These are phyloP conservation scores for Spondyliosoma cantharus DNA, from an alignment of 2,797 vertebrate species.

Conservation along the genomic window DNA sequence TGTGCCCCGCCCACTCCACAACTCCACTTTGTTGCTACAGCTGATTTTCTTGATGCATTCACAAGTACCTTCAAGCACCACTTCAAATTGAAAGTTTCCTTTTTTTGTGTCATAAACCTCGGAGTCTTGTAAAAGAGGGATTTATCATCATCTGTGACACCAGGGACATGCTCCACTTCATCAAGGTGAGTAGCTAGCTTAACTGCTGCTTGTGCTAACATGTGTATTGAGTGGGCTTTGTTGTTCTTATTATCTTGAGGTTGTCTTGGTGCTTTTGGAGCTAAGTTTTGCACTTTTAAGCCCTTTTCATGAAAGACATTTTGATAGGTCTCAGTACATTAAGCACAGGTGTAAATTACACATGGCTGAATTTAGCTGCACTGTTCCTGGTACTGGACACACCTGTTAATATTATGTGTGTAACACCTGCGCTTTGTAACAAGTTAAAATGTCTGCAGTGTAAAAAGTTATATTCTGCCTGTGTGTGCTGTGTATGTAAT, in stretches of 20 bases:
- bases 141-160: not conserved
- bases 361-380: not conserved
- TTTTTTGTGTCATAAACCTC: not conserved
- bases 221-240: not conserved
- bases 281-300: not conserved
- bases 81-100: not conserved
- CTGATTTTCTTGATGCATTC: not conserved
- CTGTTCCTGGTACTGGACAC: not conserved
- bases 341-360: not conserved
- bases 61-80: not conserved
- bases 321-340: not conserved
- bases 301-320: not conserved
- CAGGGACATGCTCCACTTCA: not conserved
- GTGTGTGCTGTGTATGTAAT: not conserved
- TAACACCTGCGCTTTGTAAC: constrained; percentile 10
- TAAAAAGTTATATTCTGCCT: not conserved
- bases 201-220: not conserved
- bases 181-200: constrained; percentile 16
- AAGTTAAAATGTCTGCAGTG: not conserved
- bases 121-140: not conserved
- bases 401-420: not conserved
- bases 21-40: not conserved
- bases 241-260: not conserved
- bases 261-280: not conserved
- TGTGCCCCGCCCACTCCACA: not conserved